Conservation (phyloP, 2,888 invertebrate genomes). For the Tachystola acroxantha region DNA sequence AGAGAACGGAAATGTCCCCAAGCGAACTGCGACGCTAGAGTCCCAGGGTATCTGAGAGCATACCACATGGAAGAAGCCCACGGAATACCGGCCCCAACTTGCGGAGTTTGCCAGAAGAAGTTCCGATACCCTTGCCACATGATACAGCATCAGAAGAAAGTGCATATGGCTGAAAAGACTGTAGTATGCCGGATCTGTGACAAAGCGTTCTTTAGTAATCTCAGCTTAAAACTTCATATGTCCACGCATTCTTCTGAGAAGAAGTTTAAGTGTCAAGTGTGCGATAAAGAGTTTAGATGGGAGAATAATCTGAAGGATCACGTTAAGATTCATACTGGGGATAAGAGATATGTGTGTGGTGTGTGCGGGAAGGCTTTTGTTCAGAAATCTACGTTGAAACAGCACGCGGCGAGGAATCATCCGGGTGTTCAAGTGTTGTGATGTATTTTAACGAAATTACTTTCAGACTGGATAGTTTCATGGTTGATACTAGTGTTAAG, state of each 20-base stretch:
- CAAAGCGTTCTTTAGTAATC: constrained; percentile 30
- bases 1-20: constrained; percentile 37
- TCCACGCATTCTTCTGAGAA: constrained; percentile 24
- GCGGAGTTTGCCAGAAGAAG: constrained; percentile 45
- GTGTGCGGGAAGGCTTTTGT: constrained; percentile 57
- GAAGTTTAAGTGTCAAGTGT: constrained; percentile 26
- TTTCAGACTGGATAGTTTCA: too few species aligned
- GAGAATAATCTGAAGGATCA: constrained; percentile 34
- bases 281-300: constrained; percentile 27
- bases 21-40: constrained; percentile 28
- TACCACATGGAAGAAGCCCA: constrained; percentile 45
- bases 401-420: constrained; percentile 18
- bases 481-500: too few species aligned
- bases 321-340: constrained; percentile 37
- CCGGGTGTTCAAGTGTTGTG: background rate
- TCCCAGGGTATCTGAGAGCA: constrained; percentile 34
- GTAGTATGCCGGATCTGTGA: constrained; percentile 26
- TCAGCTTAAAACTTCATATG: constrained; percentile 32
- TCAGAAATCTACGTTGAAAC: constrained; percentile 15
- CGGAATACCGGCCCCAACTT: constrained; percentile 43
- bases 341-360: constrained; percentile 50
- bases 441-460: too few species aligned
- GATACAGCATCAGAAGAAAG: constrained; percentile 35
- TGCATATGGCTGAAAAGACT: constrained; percentile 34
- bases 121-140: constrained; percentile 42